A percentile compares a stretch with the other conserved stretches of the same genome.
phyloP scores from a whole-genome alignment of 1,140 invertebrate species.

The Sitophilus oryzae region DNA sequence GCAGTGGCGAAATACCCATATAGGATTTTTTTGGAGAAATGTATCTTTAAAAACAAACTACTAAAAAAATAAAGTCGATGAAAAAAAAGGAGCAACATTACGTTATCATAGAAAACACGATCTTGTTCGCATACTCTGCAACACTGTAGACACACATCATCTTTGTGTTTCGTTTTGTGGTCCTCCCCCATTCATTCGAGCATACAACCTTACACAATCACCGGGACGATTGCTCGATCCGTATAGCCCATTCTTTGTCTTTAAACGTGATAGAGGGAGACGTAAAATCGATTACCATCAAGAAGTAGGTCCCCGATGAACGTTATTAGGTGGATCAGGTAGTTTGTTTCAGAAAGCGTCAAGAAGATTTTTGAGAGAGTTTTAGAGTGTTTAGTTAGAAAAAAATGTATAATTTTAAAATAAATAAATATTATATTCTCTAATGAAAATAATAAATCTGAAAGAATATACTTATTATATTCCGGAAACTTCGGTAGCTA shows the following conservation, averaged over 20 bases:
- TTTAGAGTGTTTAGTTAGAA: too few species aligned
- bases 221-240: neutral
- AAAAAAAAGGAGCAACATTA: too few species aligned
- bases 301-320: neutral
- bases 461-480: too few species aligned
- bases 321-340: neutral
- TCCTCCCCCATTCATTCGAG: neutral
- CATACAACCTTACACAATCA: slow-evolving; percentile 1
- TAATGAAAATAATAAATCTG: too few species aligned
- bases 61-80: too few species aligned
- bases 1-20: too few species aligned
- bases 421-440: too few species aligned
- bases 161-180: neutral
- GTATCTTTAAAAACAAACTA: too few species aligned
- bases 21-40: too few species aligned
- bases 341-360: neutral
- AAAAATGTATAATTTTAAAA: too few species aligned
- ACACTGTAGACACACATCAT: neutral
- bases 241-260: neutral
- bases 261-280: neutral
- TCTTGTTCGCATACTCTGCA: neutral
- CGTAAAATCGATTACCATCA: neutral
- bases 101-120: neutral
- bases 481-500: too few species aligned
- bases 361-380: too few species aligned